Conservation (phyloP, 2,797 vertebrate genomes). For the Odontamblyopus lacepedii region DNA sequence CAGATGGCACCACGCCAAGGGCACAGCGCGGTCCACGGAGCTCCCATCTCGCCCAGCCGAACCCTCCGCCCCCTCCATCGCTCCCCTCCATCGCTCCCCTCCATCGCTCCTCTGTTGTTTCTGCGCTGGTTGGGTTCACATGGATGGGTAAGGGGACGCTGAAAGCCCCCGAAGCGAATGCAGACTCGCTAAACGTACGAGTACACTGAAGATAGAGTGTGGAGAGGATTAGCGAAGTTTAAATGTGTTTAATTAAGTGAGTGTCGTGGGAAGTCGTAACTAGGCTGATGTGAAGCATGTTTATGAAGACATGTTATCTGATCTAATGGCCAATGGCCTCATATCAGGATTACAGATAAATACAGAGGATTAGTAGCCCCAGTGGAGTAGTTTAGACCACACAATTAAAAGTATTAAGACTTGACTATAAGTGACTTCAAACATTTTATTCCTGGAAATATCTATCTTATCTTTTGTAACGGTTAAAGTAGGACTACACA, state of each 20-base stretch:
- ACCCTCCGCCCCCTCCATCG: too few species aligned
- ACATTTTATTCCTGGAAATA: too few species aligned
- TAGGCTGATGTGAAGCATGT: background rate
- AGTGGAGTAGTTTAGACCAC: too few species aligned
- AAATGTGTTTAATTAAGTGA: background rate
- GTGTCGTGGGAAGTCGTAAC: background rate
- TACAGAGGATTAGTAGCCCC: background rate
- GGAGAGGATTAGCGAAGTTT: background rate
- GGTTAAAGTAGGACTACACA: too few species aligned
- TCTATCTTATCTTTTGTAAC: too few species aligned
- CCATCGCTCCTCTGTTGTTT: background rate
- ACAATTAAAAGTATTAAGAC: too few species aligned
- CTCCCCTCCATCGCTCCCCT: too few species aligned
- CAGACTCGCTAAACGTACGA: background rate
- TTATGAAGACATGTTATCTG: background rate
- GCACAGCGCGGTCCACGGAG: conserved; percentile 43
- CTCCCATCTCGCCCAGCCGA: conserved; percentile 1
- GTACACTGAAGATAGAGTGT: background rate
- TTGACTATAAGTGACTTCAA: too few species aligned
- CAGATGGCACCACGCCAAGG: conserved; percentile 49
- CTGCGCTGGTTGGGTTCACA: conserved; percentile 14
- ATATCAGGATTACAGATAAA: background rate
- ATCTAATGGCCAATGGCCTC: background rate
- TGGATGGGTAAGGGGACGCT: conserved; percentile 26
- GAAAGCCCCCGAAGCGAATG: conserved; percentile 2